A percentile compares a stretch with the other conserved stretches of the same genome.
These are phyloP conservation scores for Hipposideros armiger DNA, from an alignment of 2,113 vertebrate genomes.

Conservation along the genomic window DNA sequence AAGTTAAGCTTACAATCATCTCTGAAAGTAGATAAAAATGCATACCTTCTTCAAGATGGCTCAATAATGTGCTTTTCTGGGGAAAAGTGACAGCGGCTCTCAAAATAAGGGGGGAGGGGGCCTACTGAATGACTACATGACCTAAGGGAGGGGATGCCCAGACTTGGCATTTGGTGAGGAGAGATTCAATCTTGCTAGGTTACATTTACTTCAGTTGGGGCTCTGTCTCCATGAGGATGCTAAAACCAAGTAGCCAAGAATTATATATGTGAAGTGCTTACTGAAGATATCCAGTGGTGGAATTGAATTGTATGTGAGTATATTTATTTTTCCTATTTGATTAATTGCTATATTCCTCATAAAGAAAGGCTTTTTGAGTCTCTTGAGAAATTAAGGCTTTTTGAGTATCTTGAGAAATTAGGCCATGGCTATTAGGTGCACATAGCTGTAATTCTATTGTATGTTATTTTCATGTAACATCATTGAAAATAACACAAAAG, in stretches of 20 bases:
- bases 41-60: background rate
- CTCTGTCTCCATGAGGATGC: background rate
- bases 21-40: constrained; percentile 57
- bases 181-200: background rate
- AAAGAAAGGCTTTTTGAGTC: constrained; percentile 31
- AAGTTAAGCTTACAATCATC: background rate
- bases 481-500: constrained; percentile 36
- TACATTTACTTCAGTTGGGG: background rate
- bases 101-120: background rate
- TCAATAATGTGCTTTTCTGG: background rate
- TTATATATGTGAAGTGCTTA: constrained; percentile 19
- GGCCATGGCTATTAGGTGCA: constrained; percentile 34
- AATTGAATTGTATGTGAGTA: constrained; percentile 57
- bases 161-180: background rate
- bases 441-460: background rate
- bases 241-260: constrained; percentile 3
- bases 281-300: constrained; percentile 10
- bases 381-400: background rate
- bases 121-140: background rate
- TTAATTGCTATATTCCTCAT: constrained; percentile 41
- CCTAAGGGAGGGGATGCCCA: background rate
- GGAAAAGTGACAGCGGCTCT: constrained; percentile 2
- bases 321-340: constrained; percentile 33
- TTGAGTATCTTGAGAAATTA: background rate
- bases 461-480: constrained; percentile 23